Conservation (phyloP, 2,888 invertebrate genomes). For the Dynastes tityus region DNA sequence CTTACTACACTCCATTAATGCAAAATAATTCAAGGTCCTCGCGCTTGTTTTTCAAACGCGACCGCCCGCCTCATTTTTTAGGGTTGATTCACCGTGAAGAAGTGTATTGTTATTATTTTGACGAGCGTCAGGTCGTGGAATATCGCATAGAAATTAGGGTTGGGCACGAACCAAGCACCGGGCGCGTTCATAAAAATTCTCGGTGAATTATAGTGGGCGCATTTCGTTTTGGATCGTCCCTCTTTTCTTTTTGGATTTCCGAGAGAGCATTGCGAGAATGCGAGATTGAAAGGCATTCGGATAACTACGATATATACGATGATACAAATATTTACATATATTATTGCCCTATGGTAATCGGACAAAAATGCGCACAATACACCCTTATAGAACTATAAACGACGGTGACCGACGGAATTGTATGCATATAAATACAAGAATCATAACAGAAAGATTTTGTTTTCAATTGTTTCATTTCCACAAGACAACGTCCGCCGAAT, state of each 20-base stretch:
- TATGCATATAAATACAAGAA: slow-evolving; percentile 14
- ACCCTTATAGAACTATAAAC: neutral
- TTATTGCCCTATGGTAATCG: slow-evolving; percentile 38
- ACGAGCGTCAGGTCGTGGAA: slow-evolving; percentile 14
- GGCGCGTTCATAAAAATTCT: slow-evolving; percentile 36
- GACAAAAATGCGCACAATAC: slow-evolving; percentile 2
- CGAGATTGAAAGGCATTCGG: neutral
- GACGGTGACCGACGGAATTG: neutral
- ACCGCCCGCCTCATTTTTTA: slow-evolving; percentile 10
- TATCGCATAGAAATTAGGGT: slow-evolving; percentile 41
- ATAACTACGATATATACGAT: neutral
- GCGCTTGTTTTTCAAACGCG: slow-evolving; percentile 23
- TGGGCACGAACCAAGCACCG: slow-evolving; percentile 24
- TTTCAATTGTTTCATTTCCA: slow-evolving; percentile 22
- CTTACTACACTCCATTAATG: neutral
- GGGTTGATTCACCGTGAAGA: slow-evolving; percentile 38
- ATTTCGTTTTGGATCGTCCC: slow-evolving; percentile 16
- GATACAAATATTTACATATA: slow-evolving; percentile 35
- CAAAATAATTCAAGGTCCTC: slow-evolving; percentile 19
- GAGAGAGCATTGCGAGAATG: slow-evolving; percentile 5
- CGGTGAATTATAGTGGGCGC: slow-evolving; percentile 30
- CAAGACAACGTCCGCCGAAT: slow-evolving; percentile 16
- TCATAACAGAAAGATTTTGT: slow-evolving; percentile 1
- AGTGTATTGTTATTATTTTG: slow-evolving; percentile 43
- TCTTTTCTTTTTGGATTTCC: slow-evolving; percentile 16